Percentiles rank a stretch among this genome's conserved stretches.
Conservation (phyloP, 2,888 invertebrate genomes). For the Nephrotoma flavescens region DNA sequence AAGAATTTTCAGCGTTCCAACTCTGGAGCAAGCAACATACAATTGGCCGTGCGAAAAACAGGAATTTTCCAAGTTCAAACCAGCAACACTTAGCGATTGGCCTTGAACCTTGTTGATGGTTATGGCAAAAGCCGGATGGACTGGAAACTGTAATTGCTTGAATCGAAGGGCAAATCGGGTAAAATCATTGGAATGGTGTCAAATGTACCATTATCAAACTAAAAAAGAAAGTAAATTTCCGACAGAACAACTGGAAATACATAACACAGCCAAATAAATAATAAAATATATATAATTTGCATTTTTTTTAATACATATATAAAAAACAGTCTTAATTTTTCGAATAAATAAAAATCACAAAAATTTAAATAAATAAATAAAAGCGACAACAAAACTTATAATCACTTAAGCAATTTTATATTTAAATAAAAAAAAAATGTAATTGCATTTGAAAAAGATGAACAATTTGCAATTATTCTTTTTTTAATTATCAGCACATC, state of each 20-base stretch:
- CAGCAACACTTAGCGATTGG: too few relatives aligned
- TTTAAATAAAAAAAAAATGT: background rate
- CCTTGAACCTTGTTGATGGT: too few relatives aligned
- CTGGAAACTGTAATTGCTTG: too few relatives aligned
- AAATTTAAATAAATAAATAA: background rate
- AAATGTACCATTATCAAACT: too few relatives aligned
- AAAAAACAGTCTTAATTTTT: background rate
- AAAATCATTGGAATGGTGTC: too few relatives aligned
- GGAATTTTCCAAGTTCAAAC: too few relatives aligned
- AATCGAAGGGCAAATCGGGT: too few relatives aligned
- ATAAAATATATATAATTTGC: background rate
- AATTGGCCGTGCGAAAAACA: too few relatives aligned
- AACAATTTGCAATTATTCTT: background rate
- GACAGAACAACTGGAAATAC: background rate
- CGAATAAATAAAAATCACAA: background rate
- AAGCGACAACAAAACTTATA: background rate
- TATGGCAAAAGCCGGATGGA: too few relatives aligned
- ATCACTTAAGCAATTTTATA: slow-evolving; percentile 6
- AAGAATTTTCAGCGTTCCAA: too few relatives aligned
- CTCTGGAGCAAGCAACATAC: too few relatives aligned
- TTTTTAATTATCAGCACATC: background rate
- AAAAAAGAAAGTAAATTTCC: too few relatives aligned
- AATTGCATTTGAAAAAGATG: background rate
- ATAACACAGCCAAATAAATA: background rate
- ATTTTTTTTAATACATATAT: background rate